Evolutionary conservation across 2,888 invertebrate genomes (phyloP), one percentile per base, ranked within the genome.

Genomic region (Chrysomela aeneicollis): DNA sequence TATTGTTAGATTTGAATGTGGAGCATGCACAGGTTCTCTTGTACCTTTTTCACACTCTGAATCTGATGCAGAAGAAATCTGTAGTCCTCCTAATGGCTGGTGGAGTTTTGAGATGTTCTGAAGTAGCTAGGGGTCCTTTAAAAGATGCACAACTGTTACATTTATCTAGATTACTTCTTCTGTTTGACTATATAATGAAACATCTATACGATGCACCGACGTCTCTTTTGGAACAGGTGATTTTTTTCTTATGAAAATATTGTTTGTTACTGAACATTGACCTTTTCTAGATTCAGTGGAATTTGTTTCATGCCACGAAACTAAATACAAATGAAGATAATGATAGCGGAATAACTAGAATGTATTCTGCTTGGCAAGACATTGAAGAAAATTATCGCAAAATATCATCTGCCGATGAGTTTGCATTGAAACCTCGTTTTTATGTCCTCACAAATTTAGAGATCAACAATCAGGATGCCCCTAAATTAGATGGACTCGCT

Each of bases 51-150:
- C 97, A 98, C 82, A 95, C 96, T 0, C 84, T 98, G 65, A 96
- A 95, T 75, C 85, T 98, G 67, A 96, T 97, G 94, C 96, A 97
- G 83, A 98, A 97, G 84, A 98, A 98, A 82, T 92, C 94, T 1
- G 93, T 98, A 1, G 85, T 98, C 37, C 86, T 97, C 8, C 86
- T 92, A 74, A 91, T 93, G 32, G 91, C 93, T 1, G 92, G 92
- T 68, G 93, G 89, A 3, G 87, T 90, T 4, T 87, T 90, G 61
- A 84, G 89, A 61, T 90, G 89, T 74, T 88, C 89, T 8, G 90
- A 89, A 79, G 87, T 89, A 2, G 86, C 88, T 1, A 85, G 88
- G 70, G 82, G 83, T 8, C 80, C 85, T 2, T 82, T 89, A 79
- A 85, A 85, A 73, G 89, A 89, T 74, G 85, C 85, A 1, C 95